Percentiles rank a stretch among this genome's conserved stretches.
Evolutionary conservation across 2,113 vertebrate genomes (phyloP).

Genomic region (Piaya cayana): DNA sequence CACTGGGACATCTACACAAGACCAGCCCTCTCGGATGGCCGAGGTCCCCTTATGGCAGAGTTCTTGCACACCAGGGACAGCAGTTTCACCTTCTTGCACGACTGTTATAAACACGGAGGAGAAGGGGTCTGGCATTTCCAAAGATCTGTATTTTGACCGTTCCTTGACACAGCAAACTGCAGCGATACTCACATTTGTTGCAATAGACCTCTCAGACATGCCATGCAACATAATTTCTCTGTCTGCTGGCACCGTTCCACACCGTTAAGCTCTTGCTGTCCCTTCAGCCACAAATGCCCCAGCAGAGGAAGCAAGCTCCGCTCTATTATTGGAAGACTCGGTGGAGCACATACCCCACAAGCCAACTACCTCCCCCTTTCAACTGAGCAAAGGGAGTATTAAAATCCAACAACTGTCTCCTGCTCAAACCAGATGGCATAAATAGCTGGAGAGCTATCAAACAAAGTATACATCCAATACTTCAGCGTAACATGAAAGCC

Average conservation of each 20-base stretch:
- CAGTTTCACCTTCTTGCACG: background rate
- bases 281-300: conserved; percentile 45
- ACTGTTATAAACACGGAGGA: background rate
- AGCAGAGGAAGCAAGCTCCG: background rate
- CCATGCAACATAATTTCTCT: background rate
- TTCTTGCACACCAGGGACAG: background rate
- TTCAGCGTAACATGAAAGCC: conserved; percentile 3
- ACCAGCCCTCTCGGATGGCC: background rate
- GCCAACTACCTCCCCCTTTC: background rate
- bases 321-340: conserved; percentile 33
- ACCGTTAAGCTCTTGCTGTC: background rate
- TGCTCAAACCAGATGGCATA: conserved; percentile 34
- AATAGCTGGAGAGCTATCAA: conserved; percentile 56
- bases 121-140: background rate
- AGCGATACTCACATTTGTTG: background rate
- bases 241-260: conserved; percentile 51
- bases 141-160: background rate
- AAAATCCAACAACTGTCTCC: conserved; percentile 54
- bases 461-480: conserved; percentile 24
- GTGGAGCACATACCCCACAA: conserved; percentile 21
- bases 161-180: conserved; percentile 3
- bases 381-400: background rate
- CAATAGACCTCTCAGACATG: background rate
- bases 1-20: background rate
- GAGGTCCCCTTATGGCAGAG: background rate